Conservation (phyloP, 2,888 invertebrate genomes). For the Pocota personata region DNA sequence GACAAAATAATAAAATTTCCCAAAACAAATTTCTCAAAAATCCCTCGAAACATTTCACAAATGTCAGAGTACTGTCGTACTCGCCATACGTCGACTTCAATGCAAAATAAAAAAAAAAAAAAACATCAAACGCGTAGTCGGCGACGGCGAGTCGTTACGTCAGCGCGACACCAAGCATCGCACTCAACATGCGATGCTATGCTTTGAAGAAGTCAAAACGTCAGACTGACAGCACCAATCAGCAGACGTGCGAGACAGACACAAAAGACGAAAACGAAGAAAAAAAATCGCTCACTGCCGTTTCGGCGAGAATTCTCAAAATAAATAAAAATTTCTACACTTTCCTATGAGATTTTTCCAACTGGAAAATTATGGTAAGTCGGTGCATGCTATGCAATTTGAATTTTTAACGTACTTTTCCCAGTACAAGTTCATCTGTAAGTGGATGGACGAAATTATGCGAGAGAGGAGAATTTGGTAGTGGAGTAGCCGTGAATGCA, state of each 20-base stretch:
- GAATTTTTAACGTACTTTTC: constrained; percentile 57
- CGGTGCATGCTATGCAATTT: constrained; percentile 24
- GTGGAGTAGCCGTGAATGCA: constrained; percentile 7
- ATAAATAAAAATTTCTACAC: constrained; percentile 51
- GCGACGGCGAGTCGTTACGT: constrained; percentile 42
- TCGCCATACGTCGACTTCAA: constrained; percentile 29
- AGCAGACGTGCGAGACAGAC: constrained; percentile 58
- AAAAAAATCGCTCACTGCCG: constrained; percentile 19
- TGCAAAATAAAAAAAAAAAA: constrained; percentile 17
- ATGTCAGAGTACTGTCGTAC: constrained; percentile 36
- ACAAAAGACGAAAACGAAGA: constrained; percentile 52
- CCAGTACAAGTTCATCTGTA: constrained; percentile 38
- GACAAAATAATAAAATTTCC: constrained; percentile 8
- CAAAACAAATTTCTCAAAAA: constrained; percentile 22
- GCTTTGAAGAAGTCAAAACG: constrained; percentile 34
- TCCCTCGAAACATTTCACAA: constrained; percentile 1
- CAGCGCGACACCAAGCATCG: constrained; percentile 31
- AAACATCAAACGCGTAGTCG: constrained; percentile 8
- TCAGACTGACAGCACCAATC: constrained; percentile 63
- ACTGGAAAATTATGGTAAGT: constrained; percentile 62
- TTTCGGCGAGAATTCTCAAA: constrained; percentile 42
- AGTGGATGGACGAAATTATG: constrained; percentile 15
- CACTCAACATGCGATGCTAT: constrained; percentile 24
- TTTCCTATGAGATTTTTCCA: constrained; percentile 56
- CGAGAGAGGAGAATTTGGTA: constrained; percentile 44